Evolutionary conservation across 2,888 invertebrate genomes (phyloP).

Genomic region (Lacanobia oleracea): DNA sequence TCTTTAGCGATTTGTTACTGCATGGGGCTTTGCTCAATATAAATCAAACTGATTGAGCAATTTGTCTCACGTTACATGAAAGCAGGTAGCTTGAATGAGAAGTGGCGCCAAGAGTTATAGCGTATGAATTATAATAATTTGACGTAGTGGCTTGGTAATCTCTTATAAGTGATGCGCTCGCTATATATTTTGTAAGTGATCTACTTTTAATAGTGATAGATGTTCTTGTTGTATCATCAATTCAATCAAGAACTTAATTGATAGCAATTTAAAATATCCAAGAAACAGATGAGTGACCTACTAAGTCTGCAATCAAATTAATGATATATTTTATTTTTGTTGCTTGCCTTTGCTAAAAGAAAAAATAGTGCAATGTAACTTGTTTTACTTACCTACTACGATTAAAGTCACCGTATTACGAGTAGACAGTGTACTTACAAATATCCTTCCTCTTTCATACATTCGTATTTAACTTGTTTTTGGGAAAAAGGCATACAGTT

Average conservation of each 20-base stretch:
- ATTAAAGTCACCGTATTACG: too few relatives aligned
- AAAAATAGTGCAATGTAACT: too few relatives aligned
- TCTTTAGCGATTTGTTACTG: constrained; percentile 31
- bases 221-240: constrained; percentile 28
- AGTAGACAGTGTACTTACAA: too few relatives aligned
- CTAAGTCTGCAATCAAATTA: neutral
- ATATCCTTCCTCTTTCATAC: too few relatives aligned
- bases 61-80: constrained; percentile 42
- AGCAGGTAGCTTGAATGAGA: constrained; percentile 28
- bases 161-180: constrained; percentile 13
- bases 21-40: constrained; percentile 22
- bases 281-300: constrained; percentile 18
- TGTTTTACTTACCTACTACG: too few relatives aligned
- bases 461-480: too few relatives aligned
- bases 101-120: constrained; percentile 42
- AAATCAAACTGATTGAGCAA: constrained; percentile 51
- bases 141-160: constrained; percentile 34
- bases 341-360: too few relatives aligned
- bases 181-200: constrained; percentile 31
- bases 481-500: too few relatives aligned
- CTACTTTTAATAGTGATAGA: constrained; percentile 7
- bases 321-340: neutral
- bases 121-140: constrained; percentile 31
- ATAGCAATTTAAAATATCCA: neutral
- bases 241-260: constrained; percentile 14